Evolutionary conservation across 2,888 invertebrate species (phyloP).

Genomic region (Harpagoxenus sublaevis): DNA sequence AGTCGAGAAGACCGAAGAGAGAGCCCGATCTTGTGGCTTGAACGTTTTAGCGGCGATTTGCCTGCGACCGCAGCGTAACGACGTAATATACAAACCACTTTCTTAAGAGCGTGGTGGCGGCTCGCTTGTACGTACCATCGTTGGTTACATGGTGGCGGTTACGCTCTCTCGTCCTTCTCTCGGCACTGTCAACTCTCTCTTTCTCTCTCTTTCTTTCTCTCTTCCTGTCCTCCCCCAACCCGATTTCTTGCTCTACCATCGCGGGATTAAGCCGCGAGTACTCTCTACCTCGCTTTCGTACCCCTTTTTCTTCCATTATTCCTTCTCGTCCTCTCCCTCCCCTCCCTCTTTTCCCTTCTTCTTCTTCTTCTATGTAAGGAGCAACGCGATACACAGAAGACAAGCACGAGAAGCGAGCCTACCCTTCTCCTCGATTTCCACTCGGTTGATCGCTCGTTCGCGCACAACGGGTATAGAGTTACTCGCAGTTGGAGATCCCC

Average conservation of each 20-base stretch:
- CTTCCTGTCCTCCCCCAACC: conserved; percentile 11
- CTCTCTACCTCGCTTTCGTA: conserved; percentile 2
- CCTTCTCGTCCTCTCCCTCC: conserved; percentile 10
- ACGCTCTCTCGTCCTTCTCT: conserved; percentile 37
- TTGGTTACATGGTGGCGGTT: conserved; percentile 71
- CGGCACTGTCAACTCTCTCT: conserved; percentile 15
- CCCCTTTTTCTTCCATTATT: conserved; percentile 20
- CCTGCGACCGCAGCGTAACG: conserved; percentile 83
- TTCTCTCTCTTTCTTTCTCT: conserved; percentile 19
- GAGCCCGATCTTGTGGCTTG: conserved; percentile 78
- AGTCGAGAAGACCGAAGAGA: conserved; percentile 38
- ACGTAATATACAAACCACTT: conserved; percentile 82
- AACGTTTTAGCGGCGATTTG: conserved; percentile 84
- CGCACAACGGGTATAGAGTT: conserved; percentile 83
- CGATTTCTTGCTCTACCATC: conserved; percentile 37
- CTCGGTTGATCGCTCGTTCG: conserved; percentile 80
- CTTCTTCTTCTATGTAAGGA: conserved; percentile 48
- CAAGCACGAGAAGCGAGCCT: conserved; percentile 57
- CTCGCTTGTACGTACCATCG: conserved; percentile 73
- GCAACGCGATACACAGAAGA: conserved; percentile 79
- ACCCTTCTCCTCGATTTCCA: conserved; percentile 78
- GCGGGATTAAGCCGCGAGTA: conserved; percentile 48
- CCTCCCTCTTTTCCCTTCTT: conserved; percentile 31
- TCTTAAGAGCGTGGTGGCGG: conserved; percentile 78
- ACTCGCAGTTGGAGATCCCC: conserved; percentile 75